phyloP scores from a whole-genome alignment of 2,113 vertebrate species.

The Motacilla alba region DNA sequence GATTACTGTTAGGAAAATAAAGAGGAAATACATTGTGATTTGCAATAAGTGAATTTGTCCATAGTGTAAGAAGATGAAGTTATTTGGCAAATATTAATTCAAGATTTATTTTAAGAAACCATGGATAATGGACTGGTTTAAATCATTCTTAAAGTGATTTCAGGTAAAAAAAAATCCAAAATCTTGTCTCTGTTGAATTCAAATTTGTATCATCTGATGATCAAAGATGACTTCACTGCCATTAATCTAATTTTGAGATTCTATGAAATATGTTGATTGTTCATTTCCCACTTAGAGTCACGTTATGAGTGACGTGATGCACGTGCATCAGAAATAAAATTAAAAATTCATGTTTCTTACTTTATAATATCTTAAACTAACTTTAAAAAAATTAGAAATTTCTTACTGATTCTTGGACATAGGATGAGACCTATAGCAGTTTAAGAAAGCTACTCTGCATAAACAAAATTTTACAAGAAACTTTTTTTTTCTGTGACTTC shows the following conservation, averaged over 20 bases:
- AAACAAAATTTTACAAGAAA: background rate
- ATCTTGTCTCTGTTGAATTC: background rate
- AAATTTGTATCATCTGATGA: background rate
- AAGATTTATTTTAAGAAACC: background rate
- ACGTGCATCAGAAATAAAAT: background rate
- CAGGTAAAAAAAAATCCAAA: background rate
- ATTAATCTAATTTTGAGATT: background rate
- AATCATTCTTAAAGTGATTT: background rate
- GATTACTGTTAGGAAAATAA: background rate
- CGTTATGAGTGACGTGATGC: background rate
- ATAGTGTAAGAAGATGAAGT: background rate
- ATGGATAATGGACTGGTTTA: background rate
- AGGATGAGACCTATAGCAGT: background rate
- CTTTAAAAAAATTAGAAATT: background rate
- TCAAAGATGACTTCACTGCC: background rate
- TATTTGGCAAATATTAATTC: background rate
- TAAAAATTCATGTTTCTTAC: background rate
- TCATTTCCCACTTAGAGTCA: background rate
- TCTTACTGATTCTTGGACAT: background rate
- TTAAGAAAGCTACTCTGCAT: background rate
- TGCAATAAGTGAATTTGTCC: background rate
- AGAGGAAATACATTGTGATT: background rate
- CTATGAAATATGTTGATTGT: background rate
- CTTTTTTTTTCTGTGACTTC: background rate
- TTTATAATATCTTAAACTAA: background rate